Base-by-base conservation (phyloP, 2,113 vertebrate genomes). In the Syrmaticus mikado region DNA sequence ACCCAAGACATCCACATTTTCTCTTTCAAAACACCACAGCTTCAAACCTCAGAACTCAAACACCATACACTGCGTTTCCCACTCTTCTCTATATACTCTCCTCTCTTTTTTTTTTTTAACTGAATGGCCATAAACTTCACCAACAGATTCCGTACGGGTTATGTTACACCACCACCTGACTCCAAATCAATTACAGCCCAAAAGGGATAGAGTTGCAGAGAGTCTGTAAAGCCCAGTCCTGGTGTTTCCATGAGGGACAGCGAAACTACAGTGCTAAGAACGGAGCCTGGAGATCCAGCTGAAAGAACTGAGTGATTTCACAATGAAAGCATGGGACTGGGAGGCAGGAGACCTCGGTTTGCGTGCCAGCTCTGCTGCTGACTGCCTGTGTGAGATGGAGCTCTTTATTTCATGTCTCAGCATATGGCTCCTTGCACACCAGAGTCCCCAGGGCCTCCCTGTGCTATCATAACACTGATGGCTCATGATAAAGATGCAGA, bases 131-230 rank as follows among this genome's bases (percentile, higher is more conserved):
- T 93, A 93, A 96, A 96, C 91, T 94, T 96, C 96, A 92, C 84
- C 89, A 94, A 82, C 84, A 89, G 91, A 96, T 94, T 95, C 91
- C 92, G 76, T 87, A 91, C 0, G 82, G 91, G 95, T 96, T 96
- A 93, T 94, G 89, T 96, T 96, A 96, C 96, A 96, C 68, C 90
- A 94, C 93, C 93, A 96, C 90, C 96, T 94, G 87, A 95, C 93
- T 95, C 94, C 95, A 95, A 94, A 96, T 94, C 93, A 96, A 96
- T 95, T 95, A 92, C 92, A 91, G 94, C 87, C 94, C 92, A 83
- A 95, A 30, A 90, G 87, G 94, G 96, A 96, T 95, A 95, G 93
- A 95, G 74, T 93, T 95, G 95, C 93, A 94, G 80, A 83, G 85
- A 95, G 90, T 84, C 92, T 96, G 93, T 46, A 52, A 94, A 95